Base-by-base conservation (phyloP, 2,797 vertebrate genomes). In the Enteromius argenteus region DNA sequence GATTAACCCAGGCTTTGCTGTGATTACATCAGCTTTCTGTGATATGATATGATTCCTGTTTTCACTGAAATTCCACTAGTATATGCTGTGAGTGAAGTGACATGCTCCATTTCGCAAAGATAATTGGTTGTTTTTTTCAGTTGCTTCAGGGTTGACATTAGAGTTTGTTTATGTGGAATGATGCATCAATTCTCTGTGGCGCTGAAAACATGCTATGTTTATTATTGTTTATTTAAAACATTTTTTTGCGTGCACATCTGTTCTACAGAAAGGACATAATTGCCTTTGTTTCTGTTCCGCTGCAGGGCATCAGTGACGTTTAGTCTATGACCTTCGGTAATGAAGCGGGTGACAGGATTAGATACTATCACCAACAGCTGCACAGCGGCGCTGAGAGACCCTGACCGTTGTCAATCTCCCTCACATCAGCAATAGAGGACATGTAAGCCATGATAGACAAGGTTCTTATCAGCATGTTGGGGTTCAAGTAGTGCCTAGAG, bases 301-400 rank as follows among this genome's bases (percentile, higher is more conserved):
- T 73, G 64, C 69, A 37, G 56, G 21, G 86, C 46, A 83, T 81
- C 87, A 74, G 66, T 88, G 32, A 89, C 79, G 32, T 85, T 81
- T 85, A 90, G 91, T 91, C 93, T 91, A 49, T 92, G 92, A 94
- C 92, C 92, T 87, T 62, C 87, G 86, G 89, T 92, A 94, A 87
- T 92, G 92, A 92, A 90, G 92, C 94, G 93, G 94, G 92, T 94
- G 95, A 94, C 91, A 79, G 91, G 88, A 87, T 87, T 86, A 86
- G 90, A 94, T 94, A 92, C 91, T 88, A 92, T 93, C 91, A 11
- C 30, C 90, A 90, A 91, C 91, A 91, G 90, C 90, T 91, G 90
- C 91, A 87, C 86, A 82, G 89, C 69, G 9, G 73, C 84, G 39
- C 82, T 27, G 84, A 78, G 85, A 87, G 89, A 67, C 72, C 88